Evolutionary conservation across 2,888 invertebrate species (phyloP).

Genomic region (Callyntrura sp.): DNA sequence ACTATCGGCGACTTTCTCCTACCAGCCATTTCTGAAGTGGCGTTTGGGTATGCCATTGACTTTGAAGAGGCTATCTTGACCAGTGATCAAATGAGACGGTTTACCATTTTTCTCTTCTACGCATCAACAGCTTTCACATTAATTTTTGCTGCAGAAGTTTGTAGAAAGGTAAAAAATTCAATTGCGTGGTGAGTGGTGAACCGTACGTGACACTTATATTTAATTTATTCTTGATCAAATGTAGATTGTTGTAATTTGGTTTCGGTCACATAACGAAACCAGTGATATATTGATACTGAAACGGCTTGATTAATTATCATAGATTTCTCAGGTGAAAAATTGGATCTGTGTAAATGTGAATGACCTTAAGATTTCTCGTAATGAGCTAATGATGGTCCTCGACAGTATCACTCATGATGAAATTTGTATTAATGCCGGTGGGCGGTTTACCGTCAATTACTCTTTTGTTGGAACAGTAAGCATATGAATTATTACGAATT

Average conservation of each 20-base stretch:
- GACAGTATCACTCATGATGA: conserved; percentile 53
- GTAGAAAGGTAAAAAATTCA: conserved; percentile 59
- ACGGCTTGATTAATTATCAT: too few relatives aligned
- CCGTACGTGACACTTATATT: too few relatives aligned
- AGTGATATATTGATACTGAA: too few relatives aligned
- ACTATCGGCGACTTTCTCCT: conserved; percentile 46
- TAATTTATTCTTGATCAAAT: too few relatives aligned
- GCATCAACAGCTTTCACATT: conserved; percentile 21
- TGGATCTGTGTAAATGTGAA: conserved; percentile 40
- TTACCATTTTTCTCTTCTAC: conserved; percentile 41
- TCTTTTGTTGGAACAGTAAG: conserved; percentile 62
- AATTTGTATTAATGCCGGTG: conserved; percentile 51
- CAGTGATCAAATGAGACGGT: background rate
- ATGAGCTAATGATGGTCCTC: conserved; percentile 55
- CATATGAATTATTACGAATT: background rate
- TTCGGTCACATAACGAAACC: too few relatives aligned
- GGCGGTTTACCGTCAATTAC: conserved; percentile 54
- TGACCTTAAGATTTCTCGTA: conserved; percentile 31
- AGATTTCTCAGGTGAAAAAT: conserved; percentile 3
- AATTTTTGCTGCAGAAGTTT: conserved; percentile 50
- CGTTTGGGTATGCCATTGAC: conserved; percentile 62
- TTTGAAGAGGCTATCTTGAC: conserved; percentile 48
- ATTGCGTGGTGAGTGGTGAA: too few relatives aligned
- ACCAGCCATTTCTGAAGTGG: conserved; percentile 51
- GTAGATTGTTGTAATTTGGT: too few relatives aligned